phyloP scores from a whole-genome alignment of 2,113 vertebrate genomes.

The Heterochromis multidens region DNA sequence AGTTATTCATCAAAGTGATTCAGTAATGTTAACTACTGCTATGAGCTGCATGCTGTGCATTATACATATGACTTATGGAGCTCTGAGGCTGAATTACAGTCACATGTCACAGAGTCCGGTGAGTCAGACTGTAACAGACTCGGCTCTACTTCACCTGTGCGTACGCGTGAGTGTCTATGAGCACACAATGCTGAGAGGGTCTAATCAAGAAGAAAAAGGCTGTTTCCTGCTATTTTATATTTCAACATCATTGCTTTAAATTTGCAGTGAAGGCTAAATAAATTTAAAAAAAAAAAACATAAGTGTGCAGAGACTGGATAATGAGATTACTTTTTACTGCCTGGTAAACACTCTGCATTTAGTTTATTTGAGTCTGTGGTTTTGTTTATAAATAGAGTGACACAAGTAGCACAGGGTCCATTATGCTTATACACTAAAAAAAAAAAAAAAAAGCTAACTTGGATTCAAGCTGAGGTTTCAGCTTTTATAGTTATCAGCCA shows the following conservation, averaged over 20 bases:
- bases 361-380: not conserved
- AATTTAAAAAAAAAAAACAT: not conserved
- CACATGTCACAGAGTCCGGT: conserved; percentile 27
- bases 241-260: conserved; percentile 14
- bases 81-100: conserved; percentile 54
- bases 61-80: conserved; percentile 62
- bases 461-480: not conserved
- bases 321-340: conserved; percentile 16
- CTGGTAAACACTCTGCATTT: conserved; percentile 6
- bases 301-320: conserved; percentile 1
- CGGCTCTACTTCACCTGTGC: not conserved
- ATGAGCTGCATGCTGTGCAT: conserved; percentile 40
- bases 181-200: not conserved
- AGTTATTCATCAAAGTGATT: conserved; percentile 69
- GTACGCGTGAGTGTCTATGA: not conserved
- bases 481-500: not conserved
- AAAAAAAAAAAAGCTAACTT: not conserved
- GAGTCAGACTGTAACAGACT: conserved; percentile 1
- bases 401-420: not conserved
- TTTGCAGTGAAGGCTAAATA: not conserved
- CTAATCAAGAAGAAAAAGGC: conserved; percentile 10
- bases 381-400: not conserved
- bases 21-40: conserved; percentile 57
- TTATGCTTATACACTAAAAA: not conserved
- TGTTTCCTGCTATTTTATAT: not conserved